Evolutionary conservation across 2,797 vertebrate species (phyloP), one percentile per base, ranked within the genome.

Genomic region (Leptodactylus fallax): DNA sequence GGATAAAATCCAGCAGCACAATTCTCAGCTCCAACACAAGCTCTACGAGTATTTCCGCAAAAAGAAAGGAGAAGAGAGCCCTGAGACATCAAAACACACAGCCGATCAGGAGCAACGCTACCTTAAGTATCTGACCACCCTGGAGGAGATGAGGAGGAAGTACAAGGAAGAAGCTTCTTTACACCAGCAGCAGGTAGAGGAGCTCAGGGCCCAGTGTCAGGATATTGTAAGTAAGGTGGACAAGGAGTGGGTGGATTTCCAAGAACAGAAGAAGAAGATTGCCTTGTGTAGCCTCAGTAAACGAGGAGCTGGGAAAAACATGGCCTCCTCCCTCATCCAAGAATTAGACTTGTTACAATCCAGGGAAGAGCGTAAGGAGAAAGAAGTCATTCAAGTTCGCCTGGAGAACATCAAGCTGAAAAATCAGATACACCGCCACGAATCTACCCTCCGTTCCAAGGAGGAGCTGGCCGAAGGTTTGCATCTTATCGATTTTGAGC

Each of bases 381-480:
- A 90, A 0, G 93, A 92, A 76, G 90, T 96, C 89, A 92, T 90
- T 13, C n/a, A n/a, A 49, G 92, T 93, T 63, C 91, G 93, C 0
- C 90, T 95, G 5, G 93, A 94, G 88, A 95, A 96, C 83, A 92
- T 95, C 90, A 94, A 93, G 87, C 91, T 97, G 83, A 94, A 90
- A 86, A 93, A 91, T 27, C 93, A 88, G 89, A 87, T 95, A 69
- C 45, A 17, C 67, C 91, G 89, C 0, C 91, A 95, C 9, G 94
- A 96, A 77, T 90, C 74, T 0, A 78, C 82, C n/a, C 84, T 95
- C 90, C 85, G 88, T 6, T 91, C 92, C 0, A 91, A 88, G 87
- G 92, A 93, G 0, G 91, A 93, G 7, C 2, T 63, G 23, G 89
- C 74, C 0, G 91, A 92, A 12, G 93, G 95, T 1, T 90, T 95